phyloP scores from a whole-genome alignment of 2,888 invertebrate genomes.

The Tachina grossa region DNA sequence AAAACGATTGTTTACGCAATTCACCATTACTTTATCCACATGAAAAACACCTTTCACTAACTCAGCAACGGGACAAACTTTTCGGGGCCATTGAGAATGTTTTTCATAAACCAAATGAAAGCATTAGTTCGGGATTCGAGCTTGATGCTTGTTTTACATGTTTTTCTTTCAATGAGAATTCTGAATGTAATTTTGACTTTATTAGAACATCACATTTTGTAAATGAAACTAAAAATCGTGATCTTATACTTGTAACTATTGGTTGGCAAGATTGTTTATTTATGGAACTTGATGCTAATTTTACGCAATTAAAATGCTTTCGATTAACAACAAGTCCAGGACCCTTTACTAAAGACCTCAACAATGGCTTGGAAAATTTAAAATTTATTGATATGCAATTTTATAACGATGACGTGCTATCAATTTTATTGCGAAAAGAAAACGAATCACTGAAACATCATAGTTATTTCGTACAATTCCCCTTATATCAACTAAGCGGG shows the following conservation, averaged over 20 bases:
- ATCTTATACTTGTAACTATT: constrained; percentile 78
- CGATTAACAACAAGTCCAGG: constrained; percentile 84
- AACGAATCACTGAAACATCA: constrained; percentile 84
- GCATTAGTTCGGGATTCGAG: constrained; percentile 86
- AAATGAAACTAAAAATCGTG: constrained; percentile 75
- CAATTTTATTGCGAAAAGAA: constrained; percentile 87
- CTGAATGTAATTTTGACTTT: constrained; percentile 65
- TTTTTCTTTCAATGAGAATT: constrained; percentile 73
- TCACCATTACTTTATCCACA: constrained; percentile 90
- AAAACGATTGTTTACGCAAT: constrained; percentile 88
- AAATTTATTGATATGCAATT: constrained; percentile 88
- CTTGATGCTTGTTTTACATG: constrained; percentile 84
- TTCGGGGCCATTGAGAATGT: constrained; percentile 87
- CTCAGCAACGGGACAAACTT: constrained; percentile 91
- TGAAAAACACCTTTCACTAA: constrained; percentile 89
- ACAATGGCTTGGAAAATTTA: constrained; percentile 79
- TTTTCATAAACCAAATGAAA: constrained; percentile 87
- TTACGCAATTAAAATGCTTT: constrained; percentile 83
- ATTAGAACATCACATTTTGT: constrained; percentile 78
- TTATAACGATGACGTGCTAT: constrained; percentile 87
- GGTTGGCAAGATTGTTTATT: constrained; percentile 79
- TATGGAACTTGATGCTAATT: constrained; percentile 78
- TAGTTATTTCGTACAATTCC: constrained; percentile 84
- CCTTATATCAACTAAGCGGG: constrained; percentile 80
- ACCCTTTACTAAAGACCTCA: constrained; percentile 75